A percentile compares a stretch with the other conserved stretches of the same genome.
Conservation (phyloP, 1,140 invertebrate species). For the Rhagoletis pomonella region DNA sequence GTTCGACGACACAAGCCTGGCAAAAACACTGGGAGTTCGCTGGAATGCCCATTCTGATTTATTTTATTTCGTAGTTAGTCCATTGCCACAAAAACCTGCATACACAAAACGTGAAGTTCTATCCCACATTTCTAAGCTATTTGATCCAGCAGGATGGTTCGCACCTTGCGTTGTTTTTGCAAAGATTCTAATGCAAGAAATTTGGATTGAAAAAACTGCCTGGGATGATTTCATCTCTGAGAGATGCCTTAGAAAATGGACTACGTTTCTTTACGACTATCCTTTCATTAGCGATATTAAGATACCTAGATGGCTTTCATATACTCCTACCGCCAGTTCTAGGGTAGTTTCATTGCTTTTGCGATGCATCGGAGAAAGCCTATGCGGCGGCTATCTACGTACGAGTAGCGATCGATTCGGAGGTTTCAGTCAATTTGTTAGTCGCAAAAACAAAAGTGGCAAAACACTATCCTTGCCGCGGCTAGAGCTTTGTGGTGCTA, state of each 20-base stretch:
- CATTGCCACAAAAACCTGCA: no score
- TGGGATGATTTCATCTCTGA: neutral
- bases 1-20: no score
- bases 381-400: neutral
- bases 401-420: neutral
- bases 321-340: neutral
- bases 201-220: neutral
- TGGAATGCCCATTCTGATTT: no score
- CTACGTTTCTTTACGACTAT: neutral
- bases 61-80: no score
- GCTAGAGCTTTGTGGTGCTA: constrained; percentile 18
- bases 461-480: constrained; percentile 20
- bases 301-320: constrained; percentile 30
- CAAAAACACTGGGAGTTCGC: no score
- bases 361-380: no score
- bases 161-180: neutral
- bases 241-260: neutral
- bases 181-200: constrained; percentile 30
- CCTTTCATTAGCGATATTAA: neutral
- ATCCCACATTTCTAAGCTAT: neutral
- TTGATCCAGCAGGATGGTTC: neutral
- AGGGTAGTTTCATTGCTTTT: neutral
- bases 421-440: neutral
- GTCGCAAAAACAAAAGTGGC: constrained; percentile 19
- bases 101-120: no score